Evolutionary conservation across 2,797 vertebrate genomes (phyloP).

Genomic region (Enteromius radiatus): DNA sequence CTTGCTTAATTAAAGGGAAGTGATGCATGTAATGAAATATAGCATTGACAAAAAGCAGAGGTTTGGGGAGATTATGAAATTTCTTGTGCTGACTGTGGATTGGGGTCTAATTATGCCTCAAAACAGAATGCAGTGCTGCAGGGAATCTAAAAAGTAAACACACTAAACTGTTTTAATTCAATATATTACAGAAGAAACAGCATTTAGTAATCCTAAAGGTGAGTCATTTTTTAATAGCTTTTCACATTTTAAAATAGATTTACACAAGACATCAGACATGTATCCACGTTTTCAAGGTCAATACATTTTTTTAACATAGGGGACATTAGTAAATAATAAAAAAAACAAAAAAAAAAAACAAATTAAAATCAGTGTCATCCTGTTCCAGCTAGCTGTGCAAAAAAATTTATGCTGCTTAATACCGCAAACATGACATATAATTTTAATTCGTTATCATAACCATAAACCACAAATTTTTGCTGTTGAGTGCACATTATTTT

Average conservation of each 20-base stretch:
- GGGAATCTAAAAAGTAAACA: neutral
- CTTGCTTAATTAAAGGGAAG: conserved; percentile 64
- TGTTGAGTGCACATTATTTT: neutral
- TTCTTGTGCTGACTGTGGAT: neutral
- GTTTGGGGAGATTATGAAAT: conserved; percentile 49
- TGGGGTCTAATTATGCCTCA: neutral
- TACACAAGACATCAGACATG: neutral
- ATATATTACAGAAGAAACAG: neutral
- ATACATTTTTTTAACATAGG: neutral
- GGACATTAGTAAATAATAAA: neutral
- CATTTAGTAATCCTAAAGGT: neutral
- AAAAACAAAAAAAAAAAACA: too few species aligned
- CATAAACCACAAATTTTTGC: neutral
- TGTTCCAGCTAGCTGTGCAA: neutral
- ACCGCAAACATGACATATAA: neutral
- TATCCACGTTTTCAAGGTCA: neutral
- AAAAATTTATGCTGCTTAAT: neutral
- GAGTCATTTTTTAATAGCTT: neutral
- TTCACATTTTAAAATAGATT: neutral
- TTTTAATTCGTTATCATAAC: neutral
- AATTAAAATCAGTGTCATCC: neutral
- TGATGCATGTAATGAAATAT: conserved; percentile 63
- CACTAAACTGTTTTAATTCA: neutral
- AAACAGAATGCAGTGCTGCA: conserved; percentile 1
- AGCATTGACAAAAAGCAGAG: conserved; percentile 45